Conservation (phyloP, 2,797 vertebrate genomes). For the Pseudochirops cupreus region DNA sequence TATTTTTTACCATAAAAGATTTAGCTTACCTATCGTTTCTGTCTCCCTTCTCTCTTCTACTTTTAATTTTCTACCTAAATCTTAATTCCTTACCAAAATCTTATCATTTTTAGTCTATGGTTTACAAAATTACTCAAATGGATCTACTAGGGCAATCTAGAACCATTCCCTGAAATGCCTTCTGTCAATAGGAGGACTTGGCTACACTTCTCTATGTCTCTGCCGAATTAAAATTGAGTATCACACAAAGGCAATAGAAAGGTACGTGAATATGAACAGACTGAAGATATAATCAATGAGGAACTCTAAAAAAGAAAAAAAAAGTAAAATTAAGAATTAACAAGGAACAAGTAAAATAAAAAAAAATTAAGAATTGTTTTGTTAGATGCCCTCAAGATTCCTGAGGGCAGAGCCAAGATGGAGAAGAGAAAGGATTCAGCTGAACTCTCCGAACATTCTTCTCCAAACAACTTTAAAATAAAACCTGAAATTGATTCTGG, state of each 20-base stretch:
- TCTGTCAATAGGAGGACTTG: background rate
- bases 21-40: background rate
- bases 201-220: background rate
- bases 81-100: background rate
- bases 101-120: background rate
- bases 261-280: background rate
- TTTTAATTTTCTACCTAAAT: slow-evolving; percentile 15
- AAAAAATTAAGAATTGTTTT: background rate
- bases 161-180: background rate
- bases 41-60: background rate
- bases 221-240: background rate
- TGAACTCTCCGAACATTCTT: background rate
- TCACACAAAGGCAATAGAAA: background rate
- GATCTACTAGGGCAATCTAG: background rate
- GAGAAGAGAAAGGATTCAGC: background rate
- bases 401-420: background rate
- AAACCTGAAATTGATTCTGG: background rate
- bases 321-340: background rate
- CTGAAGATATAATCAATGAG: background rate
- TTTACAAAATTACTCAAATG: background rate
- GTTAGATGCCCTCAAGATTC: background rate
- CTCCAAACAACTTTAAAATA: background rate
- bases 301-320: background rate
- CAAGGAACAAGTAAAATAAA: background rate
- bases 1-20: background rate